phyloP scores from a whole-genome alignment of 2,888 invertebrate species.

The Halictus quadricinctus region DNA sequence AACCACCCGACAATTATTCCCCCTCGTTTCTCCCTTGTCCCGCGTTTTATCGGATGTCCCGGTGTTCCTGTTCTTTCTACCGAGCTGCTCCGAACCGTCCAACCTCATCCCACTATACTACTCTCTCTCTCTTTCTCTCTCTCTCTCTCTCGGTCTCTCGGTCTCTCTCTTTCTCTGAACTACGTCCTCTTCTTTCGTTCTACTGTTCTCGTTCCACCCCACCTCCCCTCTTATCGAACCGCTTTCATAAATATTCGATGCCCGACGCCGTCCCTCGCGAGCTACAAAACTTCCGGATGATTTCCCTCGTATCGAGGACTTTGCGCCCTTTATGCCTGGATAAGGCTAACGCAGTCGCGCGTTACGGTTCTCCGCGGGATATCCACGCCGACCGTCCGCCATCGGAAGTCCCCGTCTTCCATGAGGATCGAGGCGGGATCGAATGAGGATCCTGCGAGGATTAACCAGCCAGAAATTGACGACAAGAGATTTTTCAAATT shows the following conservation, averaged over 20 bases:
- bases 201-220: neutral
- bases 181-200: neutral
- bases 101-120: neutral
- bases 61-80: slow-evolving; percentile 8
- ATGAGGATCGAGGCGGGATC: neutral
- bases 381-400: slow-evolving; percentile 13
- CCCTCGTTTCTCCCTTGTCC: slow-evolving; percentile 1
- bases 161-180: slow-evolving; percentile 7
- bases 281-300: slow-evolving; percentile 65
- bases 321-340: slow-evolving; percentile 62
- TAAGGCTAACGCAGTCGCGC: slow-evolving; percentile 49
- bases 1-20: slow-evolving; percentile 55
- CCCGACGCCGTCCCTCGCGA: slow-evolving; percentile 56
- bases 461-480: neutral
- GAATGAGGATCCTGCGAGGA: neutral
- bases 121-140: neutral
- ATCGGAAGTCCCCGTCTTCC: neutral
- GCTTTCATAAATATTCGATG: slow-evolving; percentile 70
- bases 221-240: slow-evolving; percentile 50
- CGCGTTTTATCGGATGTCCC: slow-evolving; percentile 15
- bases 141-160: neutral
- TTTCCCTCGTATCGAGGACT: slow-evolving; percentile 64
- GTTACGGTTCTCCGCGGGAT: slow-evolving; percentile 36
- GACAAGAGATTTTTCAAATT: neutral
- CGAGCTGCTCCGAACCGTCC: neutral